Base-by-base conservation (phyloP, 2,888 invertebrate genomes). In the Deilephila porcellus region DNA sequence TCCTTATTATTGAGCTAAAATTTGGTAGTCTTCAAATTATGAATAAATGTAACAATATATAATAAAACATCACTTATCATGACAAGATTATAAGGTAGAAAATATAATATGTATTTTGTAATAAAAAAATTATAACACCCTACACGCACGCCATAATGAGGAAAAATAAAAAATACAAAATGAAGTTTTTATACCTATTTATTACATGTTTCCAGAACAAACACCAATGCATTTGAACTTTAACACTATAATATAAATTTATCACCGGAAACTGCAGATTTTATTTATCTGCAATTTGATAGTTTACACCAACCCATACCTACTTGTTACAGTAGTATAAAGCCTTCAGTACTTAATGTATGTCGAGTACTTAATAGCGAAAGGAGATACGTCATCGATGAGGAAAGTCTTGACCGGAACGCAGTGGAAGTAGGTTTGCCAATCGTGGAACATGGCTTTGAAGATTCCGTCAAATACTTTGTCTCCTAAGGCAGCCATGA, bases 401-500 rank as follows among this genome's bases (percentile, higher is more conserved):
- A 86, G 71, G 34, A 75, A 85, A 45, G 78, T 4, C 53, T 76
- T 80, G 0, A 71, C 25, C 7, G 86, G 76, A 3, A 82, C 71
- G 7, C 53, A 56, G 3, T n/a, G 37, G 3, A 80, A 80, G 74
- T 83, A 81, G 19, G 59, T 76, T 0, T 71, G 20, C 19, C 17
- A 83, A 79, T n/a, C n/a, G 0, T 53, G 59, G 6, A 74, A 75
- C 0, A 84, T 73, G 0, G 74, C 74, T 0, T 81, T 80, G 56
- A 86, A 73, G 0, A 83, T 85, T 60, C 81, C 78, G 3, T 85
- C 83, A 20, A 85, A 53, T 71, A 86, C 77, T 2, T 78, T 29
- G 56, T 77, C 78, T 14, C 86, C 86, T 17, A 85, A 82, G 1
- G 81, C 45, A 2, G 77, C 14, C 37, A 88, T 53, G 0, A 88